Conservation (phyloP, 1,140 invertebrate genomes). For the Neodiprion virginianus region DNA sequence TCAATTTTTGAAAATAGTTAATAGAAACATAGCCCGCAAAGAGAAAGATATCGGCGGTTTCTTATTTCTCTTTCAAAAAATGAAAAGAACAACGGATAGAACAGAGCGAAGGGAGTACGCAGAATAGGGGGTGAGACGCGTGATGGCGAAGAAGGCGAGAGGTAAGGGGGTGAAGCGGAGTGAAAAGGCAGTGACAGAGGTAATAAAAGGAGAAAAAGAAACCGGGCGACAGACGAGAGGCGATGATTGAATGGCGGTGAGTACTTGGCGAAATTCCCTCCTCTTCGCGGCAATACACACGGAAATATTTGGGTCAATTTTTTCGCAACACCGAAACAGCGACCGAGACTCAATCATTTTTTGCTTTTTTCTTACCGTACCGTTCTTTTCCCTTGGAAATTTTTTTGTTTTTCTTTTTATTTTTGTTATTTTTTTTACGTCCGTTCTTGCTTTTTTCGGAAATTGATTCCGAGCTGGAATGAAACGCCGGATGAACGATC, state of each 20-base stretch:
- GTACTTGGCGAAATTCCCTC: not conserved
- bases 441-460: too few species aligned
- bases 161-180: not conserved
- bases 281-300: not conserved
- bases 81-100: not conserved
- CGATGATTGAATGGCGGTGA: constrained; percentile 35
- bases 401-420: too few species aligned
- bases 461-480: too few species aligned
- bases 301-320: not conserved
- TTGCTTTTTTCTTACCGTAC: constrained; percentile 22
- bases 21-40: too few species aligned
- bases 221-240: constrained; percentile 21
- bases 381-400: constrained; percentile 23
- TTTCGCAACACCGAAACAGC: constrained; percentile 18
- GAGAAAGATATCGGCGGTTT: too few species aligned
- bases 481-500: too few species aligned
- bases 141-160: constrained; percentile 10
- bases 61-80: too few species aligned
- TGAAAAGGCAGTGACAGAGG: not conserved
- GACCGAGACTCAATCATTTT: constrained; percentile 32
- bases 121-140: not conserved
- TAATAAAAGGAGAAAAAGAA: constrained; percentile 21
- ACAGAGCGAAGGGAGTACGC: not conserved
- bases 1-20: too few species aligned
- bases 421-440: too few species aligned